These are phyloP conservation scores for Castor canadensis DNA, from an alignment of 2,113 vertebrate genomes.

Conservation along the genomic window DNA sequence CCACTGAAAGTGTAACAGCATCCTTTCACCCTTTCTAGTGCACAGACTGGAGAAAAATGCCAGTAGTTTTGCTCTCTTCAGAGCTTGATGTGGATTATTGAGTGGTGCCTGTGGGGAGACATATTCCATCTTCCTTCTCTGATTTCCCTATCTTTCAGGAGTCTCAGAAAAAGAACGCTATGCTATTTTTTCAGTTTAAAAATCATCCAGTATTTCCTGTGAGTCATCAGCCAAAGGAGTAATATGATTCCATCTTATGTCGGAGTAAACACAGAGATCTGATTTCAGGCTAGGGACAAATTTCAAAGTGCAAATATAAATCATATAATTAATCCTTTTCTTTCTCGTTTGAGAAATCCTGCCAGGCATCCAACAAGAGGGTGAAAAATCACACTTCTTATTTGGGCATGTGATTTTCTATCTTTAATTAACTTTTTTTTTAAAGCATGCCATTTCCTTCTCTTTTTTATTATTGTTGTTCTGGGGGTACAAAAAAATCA, in stretches of 20 bases:
- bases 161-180: not conserved
- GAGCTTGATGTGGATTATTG: not conserved
- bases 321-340: slow-evolving; percentile 64
- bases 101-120: not conserved
- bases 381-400: slow-evolving; percentile 56
- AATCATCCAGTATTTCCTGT: slow-evolving; percentile 43
- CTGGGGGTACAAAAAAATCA: slow-evolving; percentile 57
- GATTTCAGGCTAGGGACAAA: slow-evolving; percentile 70
- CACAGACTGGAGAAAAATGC: not conserved
- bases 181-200: slow-evolving; percentile 58
- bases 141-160: slow-evolving; percentile 53
- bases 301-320: slow-evolving; percentile 81
- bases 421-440: slow-evolving; percentile 5
- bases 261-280: slow-evolving; percentile 78
- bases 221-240: slow-evolving; percentile 55
- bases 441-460: slow-evolving; percentile 39
- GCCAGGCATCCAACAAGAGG: slow-evolving; percentile 51
- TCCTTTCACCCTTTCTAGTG: not conserved
- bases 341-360: slow-evolving; percentile 50
- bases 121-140: not conserved
- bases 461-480: no score
- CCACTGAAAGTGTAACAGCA: not conserved
- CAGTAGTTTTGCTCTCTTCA: slow-evolving; percentile 22
- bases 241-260: slow-evolving; percentile 61
- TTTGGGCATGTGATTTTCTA: slow-evolving; percentile 35